Base-by-base conservation (phyloP, 2,888 invertebrate species). In the Rhogogaster chlorosoma region DNA sequence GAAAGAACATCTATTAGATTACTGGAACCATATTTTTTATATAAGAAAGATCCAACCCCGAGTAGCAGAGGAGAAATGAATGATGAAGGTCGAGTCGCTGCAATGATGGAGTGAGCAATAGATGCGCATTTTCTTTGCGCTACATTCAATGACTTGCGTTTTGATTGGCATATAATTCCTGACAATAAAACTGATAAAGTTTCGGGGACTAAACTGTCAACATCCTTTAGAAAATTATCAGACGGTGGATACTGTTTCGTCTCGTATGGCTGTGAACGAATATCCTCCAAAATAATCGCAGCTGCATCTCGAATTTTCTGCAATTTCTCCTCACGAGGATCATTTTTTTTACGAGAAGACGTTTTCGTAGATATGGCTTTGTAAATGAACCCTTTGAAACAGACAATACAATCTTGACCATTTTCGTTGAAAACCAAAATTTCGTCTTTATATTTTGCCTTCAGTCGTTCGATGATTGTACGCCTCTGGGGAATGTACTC, bases 211-310 rank as follows among this genome's bases (percentile, higher is more conserved):
- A 38, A 12, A 26, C 38, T 61, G 64, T 84, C 83, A 32, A 85
- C 77, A 64, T 85, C 53, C 4, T 84, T 22, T 18, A 85, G 61
- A 84, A 84, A 87, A 67, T 84, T 45, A 53, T 86, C 86, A 10
- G 86, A 61, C 15, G 86, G 86, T 5, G 87, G 86, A 80, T 85
- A 85, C 10, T 82, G 18, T 36, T 64, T 32, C 18, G 78, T 86
- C 22, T 87, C 71, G 29, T 86, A 88, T 0, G 84, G 85, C 67
- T 53, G 67, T 15, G 85, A 86, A 3, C 87, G 77, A 64, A 88
- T 88, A 45, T 88, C 88, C 38, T 85, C 86, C 22, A 85, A 15
- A 45, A 86, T 84, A 73, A 87, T 86, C 15, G 83, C 83, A 70
- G 84, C 85, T 29, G 86, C 86, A 64, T 83, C 84, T 9, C 80